Base-by-base conservation (phyloP, 2,113 vertebrate genomes). In the Corythaeola cristata region DNA sequence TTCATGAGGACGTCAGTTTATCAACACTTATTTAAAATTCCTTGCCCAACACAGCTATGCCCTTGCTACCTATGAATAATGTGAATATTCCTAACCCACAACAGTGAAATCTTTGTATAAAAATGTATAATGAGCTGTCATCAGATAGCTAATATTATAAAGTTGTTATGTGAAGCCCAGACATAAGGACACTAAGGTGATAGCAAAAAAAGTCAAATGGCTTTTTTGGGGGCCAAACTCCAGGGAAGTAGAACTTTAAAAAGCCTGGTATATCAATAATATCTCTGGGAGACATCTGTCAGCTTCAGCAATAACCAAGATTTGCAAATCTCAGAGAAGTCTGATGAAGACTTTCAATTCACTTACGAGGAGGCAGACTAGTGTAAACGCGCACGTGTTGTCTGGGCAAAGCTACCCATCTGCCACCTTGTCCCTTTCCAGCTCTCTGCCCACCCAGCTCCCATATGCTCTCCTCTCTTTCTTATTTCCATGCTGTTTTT, bases 321-420 rank as follows among this genome's bases (percentile, higher is more conserved):
- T 32, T 28, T 80, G 5, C 24, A 88, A n/a, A 45, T 45, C 44
- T 83, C 27, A 49, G 26, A 79, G 30, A 88, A 76, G 27, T 53
- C 85, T 60, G 64, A n/a, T 5, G 41, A 81, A 75, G 41, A 85
- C 37, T 41, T 86, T 92, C 56, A 76, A 12, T 41, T 93, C 28
- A n/a, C 47, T 88, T 77, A 41, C 1, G 5, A 84, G 28, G 23
- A 86, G 33, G 52, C 41, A 93, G 41, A 68, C 14, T 20, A 73
- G 27, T 22, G 28, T 80, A 62, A 89, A 92, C 0, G 0, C 3
- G 5, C 73, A 44, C 0, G 0, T 41, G 28, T 30, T 86, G 30
- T 53, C 39, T 53, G 4, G 4, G 47, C n/a, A 89, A 85, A 91
- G n/a, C 35, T 20, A 59, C 15, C 52, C 37, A 67, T 81, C 80